Conservation (phyloP, 2,113 vertebrate genomes). For the Pterocles gutturalis region DNA sequence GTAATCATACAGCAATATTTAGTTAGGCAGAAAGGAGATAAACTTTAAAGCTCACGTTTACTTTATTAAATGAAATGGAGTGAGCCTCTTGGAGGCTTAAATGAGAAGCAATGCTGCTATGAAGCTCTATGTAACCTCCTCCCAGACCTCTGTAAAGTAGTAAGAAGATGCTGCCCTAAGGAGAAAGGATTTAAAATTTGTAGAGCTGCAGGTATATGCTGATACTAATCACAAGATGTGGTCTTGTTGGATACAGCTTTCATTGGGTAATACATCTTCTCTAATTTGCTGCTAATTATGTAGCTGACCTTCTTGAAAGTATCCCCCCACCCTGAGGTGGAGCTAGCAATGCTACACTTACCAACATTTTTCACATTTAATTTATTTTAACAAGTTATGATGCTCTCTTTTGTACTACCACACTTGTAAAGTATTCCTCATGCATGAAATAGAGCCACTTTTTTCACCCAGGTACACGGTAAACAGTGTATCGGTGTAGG, state of each 20-base stretch:
- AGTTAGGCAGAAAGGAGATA: conserved; percentile 4
- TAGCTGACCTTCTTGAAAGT: conserved; percentile 17
- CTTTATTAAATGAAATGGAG: not conserved
- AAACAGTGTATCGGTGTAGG: not conserved
- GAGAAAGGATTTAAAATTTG: not conserved
- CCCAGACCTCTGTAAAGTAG: not conserved
- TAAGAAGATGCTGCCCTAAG: not conserved
- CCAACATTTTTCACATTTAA: not conserved
- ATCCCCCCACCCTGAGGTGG: not conserved
- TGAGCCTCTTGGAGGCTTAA: not conserved
- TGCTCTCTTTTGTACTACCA: not conserved
- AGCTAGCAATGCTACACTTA: not conserved
- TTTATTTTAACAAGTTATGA: conserved; percentile 9
- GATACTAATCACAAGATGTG: not conserved
- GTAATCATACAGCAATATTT: conserved; percentile 1
- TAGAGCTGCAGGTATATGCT: conserved; percentile 5
- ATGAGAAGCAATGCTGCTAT: conserved; percentile 38
- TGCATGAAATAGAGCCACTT: not conserved
- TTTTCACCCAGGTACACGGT: not conserved
- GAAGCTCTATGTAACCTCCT: conserved; percentile 5
- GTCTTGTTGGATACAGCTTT: not conserved
- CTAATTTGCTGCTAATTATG: conserved; percentile 38
- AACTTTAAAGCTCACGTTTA: conserved; percentile 2
- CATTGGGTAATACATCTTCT: conserved; percentile 13
- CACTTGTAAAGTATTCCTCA: not conserved